Evolutionary conservation across 92 coral and sea anemone genomes (phyloP), one percentile per base, ranked within the genome.

Genomic region (Porites rus): DNA sequence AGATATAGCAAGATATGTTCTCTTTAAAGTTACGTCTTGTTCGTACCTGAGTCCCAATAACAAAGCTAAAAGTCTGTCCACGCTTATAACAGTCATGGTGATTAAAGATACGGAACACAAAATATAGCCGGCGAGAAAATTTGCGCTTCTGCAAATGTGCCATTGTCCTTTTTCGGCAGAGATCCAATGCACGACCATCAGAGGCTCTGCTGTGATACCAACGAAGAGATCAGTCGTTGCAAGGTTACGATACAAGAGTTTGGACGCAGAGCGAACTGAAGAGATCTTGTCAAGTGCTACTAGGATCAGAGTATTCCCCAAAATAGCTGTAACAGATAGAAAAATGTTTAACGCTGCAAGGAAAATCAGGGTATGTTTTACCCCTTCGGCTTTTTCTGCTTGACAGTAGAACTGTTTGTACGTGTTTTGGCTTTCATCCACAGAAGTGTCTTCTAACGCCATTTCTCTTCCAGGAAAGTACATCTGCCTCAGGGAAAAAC

Each of bases 51-150:
- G 58, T 24, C 71, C 31, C 51, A 80, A 24, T 8, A 25, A 25
- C 0, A 80, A n/a, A 6, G 60, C 76, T 1, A 80, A 24, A 54
- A 65, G 75, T 43, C 85, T 43, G 76, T 80, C 74, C 10, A 80
- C 62, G 80, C 80, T 56, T 76, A 76, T 54, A n/a, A 38, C 66
- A 20, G 80, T 76, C 65, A 76, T 12, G n/a, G 80, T 76, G 4
- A 76, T 11, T 12, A 76, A 17, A 24, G 66, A 76, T 3, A 76
- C 66, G 12, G 43, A 75, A 75, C 28, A 20, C 46, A 68, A 28
- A 16, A 68, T 14, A 56, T 10, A 56, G 17, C 61, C 61, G 13
- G 61, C 61, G 11, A 56, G 16, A 14, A 56, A 56, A 56, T 14
- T 56, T 56, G 61, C 16, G 61, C 11, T 14, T 10, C 61, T 10